A percentile compares a stretch with the other conserved stretches of the same genome.
Conservation (phyloP, 1,140 invertebrate genomes). For the Drosophila lowei region DNA sequence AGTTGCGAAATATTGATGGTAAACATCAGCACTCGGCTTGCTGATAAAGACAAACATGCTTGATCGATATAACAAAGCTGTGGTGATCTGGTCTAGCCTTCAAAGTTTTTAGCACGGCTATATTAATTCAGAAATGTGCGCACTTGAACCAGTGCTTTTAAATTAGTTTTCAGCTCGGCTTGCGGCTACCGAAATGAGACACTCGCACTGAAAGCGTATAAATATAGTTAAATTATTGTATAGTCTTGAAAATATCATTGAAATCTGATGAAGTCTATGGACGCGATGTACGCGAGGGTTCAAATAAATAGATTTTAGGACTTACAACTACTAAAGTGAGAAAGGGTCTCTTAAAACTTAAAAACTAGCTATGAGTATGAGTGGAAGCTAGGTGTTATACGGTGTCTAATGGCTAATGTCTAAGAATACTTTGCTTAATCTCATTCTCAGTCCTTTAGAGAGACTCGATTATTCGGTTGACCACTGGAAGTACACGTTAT, state of each 20-base stretch:
- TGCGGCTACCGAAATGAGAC: background rate
- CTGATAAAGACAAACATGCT: too few relatives aligned
- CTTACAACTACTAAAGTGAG: conserved; percentile 23
- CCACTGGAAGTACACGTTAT: conserved; percentile 34
- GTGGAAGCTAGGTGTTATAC: conserved; percentile 11
- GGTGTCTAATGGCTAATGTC: conserved; percentile 7
- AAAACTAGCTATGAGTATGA: conserved; percentile 16
- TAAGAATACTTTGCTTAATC: conserved; percentile 41
- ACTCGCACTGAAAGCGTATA: conserved; percentile 1
- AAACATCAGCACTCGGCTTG: too few relatives aligned
- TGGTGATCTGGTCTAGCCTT: too few relatives aligned
- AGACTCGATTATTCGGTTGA: conserved; percentile 21
- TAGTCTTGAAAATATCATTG: conserved; percentile 33
- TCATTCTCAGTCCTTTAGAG: conserved; percentile 17
- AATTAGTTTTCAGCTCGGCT: too few relatives aligned
- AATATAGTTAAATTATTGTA: conserved; percentile 14
- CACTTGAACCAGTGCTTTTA: too few relatives aligned
- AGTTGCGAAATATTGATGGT: too few relatives aligned
- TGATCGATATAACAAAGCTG: too few relatives aligned
- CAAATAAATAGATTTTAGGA: conserved; percentile 45
- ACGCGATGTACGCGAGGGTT: background rate
- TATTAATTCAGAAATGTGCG: too few relatives aligned
- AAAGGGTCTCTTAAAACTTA: background rate
- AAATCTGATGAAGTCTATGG: background rate
- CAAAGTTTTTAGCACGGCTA: too few relatives aligned